Evolutionary conservation across 2,113 vertebrate genomes (phyloP).

Genomic region (Natator depressus): DNA sequence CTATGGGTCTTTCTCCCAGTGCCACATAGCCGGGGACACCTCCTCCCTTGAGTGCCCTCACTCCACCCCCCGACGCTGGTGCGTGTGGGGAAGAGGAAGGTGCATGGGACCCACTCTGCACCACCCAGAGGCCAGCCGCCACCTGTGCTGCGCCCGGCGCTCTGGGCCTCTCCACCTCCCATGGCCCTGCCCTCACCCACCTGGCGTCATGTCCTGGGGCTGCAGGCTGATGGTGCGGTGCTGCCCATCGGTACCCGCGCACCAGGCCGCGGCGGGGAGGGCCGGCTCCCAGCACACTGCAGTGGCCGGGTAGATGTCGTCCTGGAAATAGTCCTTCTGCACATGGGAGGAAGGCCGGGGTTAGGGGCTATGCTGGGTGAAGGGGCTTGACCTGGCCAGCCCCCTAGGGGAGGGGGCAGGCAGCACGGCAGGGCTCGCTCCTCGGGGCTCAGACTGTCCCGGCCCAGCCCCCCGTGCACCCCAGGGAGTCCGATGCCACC

Average conservation of each 20-base stretch:
- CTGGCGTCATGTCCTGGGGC: constrained; percentile 89
- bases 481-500: neutral
- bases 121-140: neutral
- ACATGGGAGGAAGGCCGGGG: fast-evolving
- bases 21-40: neutral
- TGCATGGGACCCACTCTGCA: no score
- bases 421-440: neutral
- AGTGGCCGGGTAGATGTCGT: constrained; percentile 89
- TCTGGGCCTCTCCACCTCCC: fast-evolving
- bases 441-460: neutral
- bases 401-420: no score
- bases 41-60: neutral
- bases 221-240: constrained; percentile 83
- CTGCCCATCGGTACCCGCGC: constrained; percentile 80
- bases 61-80: neutral
- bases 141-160: neutral
- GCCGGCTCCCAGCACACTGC: constrained; percentile 86
- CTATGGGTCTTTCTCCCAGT: neutral
- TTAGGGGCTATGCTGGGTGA: neutral
- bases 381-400: neutral
- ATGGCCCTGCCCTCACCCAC: constrained; percentile 59
- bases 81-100: neutral
- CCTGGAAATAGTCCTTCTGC: constrained; percentile 99
- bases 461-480: fast-evolving
- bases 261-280: constrained; percentile 83